Evolutionary conservation across 2,113 vertebrate genomes (phyloP).

Genomic region (Amphilophus citrinellus): DNA sequence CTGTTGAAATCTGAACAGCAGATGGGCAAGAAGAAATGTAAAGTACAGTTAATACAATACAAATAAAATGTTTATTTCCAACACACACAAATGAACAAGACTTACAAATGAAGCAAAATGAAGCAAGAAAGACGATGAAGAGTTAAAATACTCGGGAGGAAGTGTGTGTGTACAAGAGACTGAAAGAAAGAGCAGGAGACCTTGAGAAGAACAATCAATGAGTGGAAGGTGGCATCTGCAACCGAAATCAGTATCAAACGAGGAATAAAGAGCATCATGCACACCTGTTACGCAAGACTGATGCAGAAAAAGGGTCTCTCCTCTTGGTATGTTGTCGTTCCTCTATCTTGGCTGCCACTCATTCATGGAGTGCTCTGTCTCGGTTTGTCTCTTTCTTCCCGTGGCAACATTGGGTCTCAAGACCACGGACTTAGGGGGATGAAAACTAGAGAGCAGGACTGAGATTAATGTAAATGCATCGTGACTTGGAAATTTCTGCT

Average conservation of each 20-base stretch:
- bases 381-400: constrained; percentile 74
- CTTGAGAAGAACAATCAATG: constrained; percentile 11
- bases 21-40: constrained; percentile 36
- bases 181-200: not conserved
- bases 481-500: not conserved
- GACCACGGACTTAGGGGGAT: constrained; percentile 52
- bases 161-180: not conserved
- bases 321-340: constrained; percentile 30
- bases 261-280: constrained; percentile 10
- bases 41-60: constrained; percentile 45
- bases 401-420: constrained; percentile 82
- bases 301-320: constrained; percentile 53
- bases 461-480: constrained; percentile 20
- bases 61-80: not conserved
- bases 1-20: constrained; percentile 69
- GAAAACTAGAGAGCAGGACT: constrained; percentile 58
- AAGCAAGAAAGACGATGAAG: not conserved
- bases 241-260: not conserved
- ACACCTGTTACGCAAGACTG: constrained; percentile 78
- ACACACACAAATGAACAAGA: not conserved
- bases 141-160: not conserved
- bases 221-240: not conserved
- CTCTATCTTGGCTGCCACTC: constrained; percentile 50
- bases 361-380: constrained; percentile 74
- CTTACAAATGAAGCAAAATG: not conserved